Evolutionary conservation across 2,113 vertebrate genomes (phyloP), one percentile per base, ranked within the genome.

Genomic region (Austrofundulus limnaeus): DNA sequence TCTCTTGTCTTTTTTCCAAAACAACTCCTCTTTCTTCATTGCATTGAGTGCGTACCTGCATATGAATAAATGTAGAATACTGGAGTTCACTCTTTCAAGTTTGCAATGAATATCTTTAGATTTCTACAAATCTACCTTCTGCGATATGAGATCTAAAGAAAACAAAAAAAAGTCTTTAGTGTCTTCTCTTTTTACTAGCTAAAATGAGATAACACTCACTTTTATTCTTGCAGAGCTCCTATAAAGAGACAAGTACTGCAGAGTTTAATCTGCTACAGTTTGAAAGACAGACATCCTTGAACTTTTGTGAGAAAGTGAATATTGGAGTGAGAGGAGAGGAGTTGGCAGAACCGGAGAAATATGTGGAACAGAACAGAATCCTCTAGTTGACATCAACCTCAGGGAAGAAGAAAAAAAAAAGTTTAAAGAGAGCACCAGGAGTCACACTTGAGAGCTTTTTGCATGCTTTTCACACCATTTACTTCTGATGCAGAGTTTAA

Each of bases 201-300:
- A 72, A 69, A 68, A 60, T 61, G 61, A 78, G 76, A 85, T n/a
- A n/a, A n/a, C 73, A 43, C 49, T 80, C 62, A 58, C 57, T 72
- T 64, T 59, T 69, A 82, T 62, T 66, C 63, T 68, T 80, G 83
- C 70, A 50, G 66, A 75, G 71, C 42, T 12, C 61, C 41, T 59
- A 70, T 54, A 66, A 61, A 55, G 51, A 66, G 77, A 78, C 77
- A 71, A 78, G 69, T 78, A 75, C 71, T 75, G 71, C 80, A 66
- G 66, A 80, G 62, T 72, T 77, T 83, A 81, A 86, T 83, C 78
- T 85, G 83, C 84, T 84, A 75, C 82, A 78, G 75, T 51, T 77
- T 69, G 79, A 84, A 81, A 82, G 82, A 77, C 79, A 77, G 82
- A 84, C 61, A 82, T 84, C 76, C 66, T 65, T 77, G 72, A 81